Conservation (phyloP, 2,797 vertebrate genomes). For the Prionace glauca region DNA sequence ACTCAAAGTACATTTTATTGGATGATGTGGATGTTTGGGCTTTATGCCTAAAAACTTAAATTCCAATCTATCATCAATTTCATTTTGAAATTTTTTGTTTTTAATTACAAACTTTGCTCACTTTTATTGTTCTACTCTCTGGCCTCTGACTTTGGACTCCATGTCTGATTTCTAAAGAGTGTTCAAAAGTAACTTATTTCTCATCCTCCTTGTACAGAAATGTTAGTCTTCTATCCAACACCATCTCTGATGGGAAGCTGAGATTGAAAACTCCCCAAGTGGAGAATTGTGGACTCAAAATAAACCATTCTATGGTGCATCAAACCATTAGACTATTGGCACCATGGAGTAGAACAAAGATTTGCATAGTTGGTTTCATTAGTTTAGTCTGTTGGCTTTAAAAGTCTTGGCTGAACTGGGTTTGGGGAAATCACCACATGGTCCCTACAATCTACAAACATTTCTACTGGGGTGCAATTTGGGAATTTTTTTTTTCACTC, state of each 20-base stretch:
- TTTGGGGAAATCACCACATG: neutral
- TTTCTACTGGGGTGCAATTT: neutral
- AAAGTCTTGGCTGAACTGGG: neutral
- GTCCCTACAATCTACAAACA: neutral
- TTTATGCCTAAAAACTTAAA: neutral
- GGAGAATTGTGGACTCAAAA: neutral
- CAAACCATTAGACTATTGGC: neutral
- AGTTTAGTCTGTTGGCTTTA: neutral
- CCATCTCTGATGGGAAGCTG: neutral
- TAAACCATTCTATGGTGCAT: neutral
- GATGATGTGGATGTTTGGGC: neutral
- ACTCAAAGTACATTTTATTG: neutral
- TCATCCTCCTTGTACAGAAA: neutral
- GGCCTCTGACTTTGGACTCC: neutral
- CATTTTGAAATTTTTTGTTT: neutral
- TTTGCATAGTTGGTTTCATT: neutral
- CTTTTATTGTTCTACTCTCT: neutral
- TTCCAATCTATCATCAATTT: neutral
- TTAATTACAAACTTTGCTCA: neutral
- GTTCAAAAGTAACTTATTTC: neutral
- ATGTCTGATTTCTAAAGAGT: neutral
- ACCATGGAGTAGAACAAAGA: neutral
- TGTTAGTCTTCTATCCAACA: neutral
- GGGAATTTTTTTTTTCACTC: neutral
- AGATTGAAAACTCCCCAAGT: neutral